A percentile compares a stretch with the other conserved stretches of the same genome.
Evolutionary conservation across 2,888 invertebrate genomes (phyloP).

Genomic region (Plagiodera versicolora): DNA sequence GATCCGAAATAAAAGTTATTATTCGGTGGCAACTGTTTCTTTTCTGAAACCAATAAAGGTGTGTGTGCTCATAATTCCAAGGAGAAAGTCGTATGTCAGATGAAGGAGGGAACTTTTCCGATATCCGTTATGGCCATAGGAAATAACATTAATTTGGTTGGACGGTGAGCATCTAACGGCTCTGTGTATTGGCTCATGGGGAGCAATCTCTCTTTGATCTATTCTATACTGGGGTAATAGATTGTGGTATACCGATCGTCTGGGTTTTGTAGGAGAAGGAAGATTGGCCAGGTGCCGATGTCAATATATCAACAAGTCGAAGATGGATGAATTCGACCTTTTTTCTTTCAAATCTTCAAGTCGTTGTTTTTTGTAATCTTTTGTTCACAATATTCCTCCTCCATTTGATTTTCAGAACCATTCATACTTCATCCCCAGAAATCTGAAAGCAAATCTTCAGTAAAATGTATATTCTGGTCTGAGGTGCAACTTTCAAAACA

Average conservation of each 20-base stretch:
- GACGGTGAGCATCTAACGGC: constrained; percentile 27
- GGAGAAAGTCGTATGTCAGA: constrained; percentile 24
- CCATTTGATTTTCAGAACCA: too few relatives aligned
- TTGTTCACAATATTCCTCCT: too few relatives aligned
- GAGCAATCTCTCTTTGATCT: constrained; percentile 27
- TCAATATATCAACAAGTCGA: constrained; percentile 19
- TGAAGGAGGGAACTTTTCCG: constrained; percentile 27
- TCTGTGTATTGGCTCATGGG: constrained; percentile 24
- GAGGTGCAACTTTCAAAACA: too few relatives aligned
- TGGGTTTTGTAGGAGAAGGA: constrained; percentile 16
- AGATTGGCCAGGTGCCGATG: constrained; percentile 4
- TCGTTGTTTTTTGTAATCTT: too few relatives aligned
- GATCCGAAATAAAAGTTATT: constrained; percentile 3
- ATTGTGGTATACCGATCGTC: constrained; percentile 22
- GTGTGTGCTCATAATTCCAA: constrained; percentile 7
- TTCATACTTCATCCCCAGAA: too few relatives aligned
- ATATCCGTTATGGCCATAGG: constrained; percentile 30
- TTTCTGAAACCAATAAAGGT: constrained; percentile 18
- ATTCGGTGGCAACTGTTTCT: background rate
- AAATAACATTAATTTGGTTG: constrained; percentile 30
- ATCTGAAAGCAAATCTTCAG: too few relatives aligned
- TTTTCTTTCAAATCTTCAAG: too few relatives aligned
- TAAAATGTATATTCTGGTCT: too few relatives aligned
- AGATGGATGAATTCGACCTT: constrained; percentile 32
- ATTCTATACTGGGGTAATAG: constrained; percentile 25